Percentiles rank a stretch among this genome's conserved stretches.
Evolutionary conservation across 2,797 vertebrate species (phyloP).

Genomic region (Liasis olivaceus): DNA sequence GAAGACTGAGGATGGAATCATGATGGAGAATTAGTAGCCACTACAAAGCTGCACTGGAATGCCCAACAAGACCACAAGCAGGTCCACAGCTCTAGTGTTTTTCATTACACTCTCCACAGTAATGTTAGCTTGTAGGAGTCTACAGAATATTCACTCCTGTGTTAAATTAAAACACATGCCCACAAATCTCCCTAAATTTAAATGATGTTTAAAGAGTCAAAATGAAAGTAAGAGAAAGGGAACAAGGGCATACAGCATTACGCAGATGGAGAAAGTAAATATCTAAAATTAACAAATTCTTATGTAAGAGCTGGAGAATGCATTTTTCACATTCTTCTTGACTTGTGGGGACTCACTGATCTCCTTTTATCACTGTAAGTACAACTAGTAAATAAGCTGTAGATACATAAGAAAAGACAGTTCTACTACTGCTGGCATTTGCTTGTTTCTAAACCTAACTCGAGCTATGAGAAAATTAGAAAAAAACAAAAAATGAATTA

Average conservation of each 20-base stretch:
- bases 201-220: constrained; percentile 51
- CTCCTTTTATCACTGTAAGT: neutral
- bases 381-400: neutral
- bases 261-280: neutral
- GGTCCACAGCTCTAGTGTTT: constrained; percentile 36
- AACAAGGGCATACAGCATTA: constrained; percentile 12
- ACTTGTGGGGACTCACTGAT: neutral
- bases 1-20: constrained; percentile 13
- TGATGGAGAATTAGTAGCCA: neutral
- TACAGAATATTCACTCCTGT: constrained; percentile 40
- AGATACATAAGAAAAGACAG: neutral
- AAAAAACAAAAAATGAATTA: neutral
- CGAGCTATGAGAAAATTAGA: neutral
- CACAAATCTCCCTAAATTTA: constrained; percentile 28
- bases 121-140: constrained; percentile 47
- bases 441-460: neutral
- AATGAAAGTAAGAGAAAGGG: constrained; percentile 33
- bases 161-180: constrained; percentile 62
- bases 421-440: neutral
- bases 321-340: constrained; percentile 1
- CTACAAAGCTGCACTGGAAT: constrained; percentile 7
- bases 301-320: neutral
- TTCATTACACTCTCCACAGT: constrained; percentile 47
- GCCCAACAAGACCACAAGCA: constrained; percentile 34
- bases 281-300: neutral